Conservation (phyloP, 2,888 invertebrate species). For the Abrostola triplasia region DNA sequence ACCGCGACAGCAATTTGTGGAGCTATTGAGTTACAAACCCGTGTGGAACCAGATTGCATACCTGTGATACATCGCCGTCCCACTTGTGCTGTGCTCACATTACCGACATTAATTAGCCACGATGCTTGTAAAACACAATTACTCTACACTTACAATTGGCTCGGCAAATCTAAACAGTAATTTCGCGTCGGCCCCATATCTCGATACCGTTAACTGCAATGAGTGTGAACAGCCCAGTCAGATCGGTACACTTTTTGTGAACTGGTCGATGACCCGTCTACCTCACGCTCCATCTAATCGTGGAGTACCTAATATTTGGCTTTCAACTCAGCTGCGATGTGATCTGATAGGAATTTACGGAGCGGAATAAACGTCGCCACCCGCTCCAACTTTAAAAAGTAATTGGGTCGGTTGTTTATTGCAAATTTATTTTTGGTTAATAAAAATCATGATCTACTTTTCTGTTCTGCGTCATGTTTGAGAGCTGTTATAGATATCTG, state of each 20-base stretch:
- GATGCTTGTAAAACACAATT: slow-evolving; percentile 53
- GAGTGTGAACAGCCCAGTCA: slow-evolving; percentile 58
- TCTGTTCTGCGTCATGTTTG: slow-evolving; percentile 17
- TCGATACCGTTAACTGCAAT: slow-evolving; percentile 72
- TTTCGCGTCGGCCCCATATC: slow-evolving; percentile 66
- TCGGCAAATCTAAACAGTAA: slow-evolving; percentile 64
- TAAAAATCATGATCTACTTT: slow-evolving; percentile 27
- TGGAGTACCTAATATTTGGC: slow-evolving; percentile 38
- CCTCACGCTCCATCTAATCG: slow-evolving; percentile 39
- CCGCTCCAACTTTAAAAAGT: slow-evolving; percentile 10
- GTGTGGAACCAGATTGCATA: slow-evolving; percentile 31
- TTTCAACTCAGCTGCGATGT: slow-evolving; percentile 41
- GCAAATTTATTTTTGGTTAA: slow-evolving; percentile 22
- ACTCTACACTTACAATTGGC: slow-evolving; percentile 59
- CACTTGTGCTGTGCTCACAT: slow-evolving; percentile 43
- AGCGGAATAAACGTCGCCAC: slow-evolving; percentile 12
- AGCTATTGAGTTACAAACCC: slow-evolving; percentile 35
- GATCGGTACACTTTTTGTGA: slow-evolving; percentile 69
- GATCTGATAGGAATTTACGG: slow-evolving; percentile 32
- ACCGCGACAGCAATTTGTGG: slow-evolving; percentile 29
- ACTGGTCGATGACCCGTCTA: slow-evolving; percentile 69
- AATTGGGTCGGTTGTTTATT: slow-evolving; percentile 8
- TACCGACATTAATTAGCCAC: slow-evolving; percentile 54
- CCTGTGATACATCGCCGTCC: slow-evolving; percentile 49
- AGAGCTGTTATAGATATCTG: slow-evolving; percentile 16